phyloP scores from a whole-genome alignment of 2,797 vertebrate genomes.

The Enteromius trimaculatus region DNA sequence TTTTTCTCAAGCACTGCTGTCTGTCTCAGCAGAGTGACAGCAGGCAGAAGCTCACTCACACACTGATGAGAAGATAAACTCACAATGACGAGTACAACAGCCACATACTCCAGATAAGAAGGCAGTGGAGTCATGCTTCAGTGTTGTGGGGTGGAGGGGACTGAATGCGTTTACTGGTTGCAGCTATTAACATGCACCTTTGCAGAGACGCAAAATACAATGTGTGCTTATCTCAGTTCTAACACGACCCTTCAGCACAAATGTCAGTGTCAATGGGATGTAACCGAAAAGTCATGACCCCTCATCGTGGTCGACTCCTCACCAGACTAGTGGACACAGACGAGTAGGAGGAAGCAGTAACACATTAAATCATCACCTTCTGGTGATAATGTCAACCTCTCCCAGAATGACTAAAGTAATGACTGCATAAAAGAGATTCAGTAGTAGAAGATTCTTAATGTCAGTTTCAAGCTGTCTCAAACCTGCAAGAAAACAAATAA shows the following conservation, averaged over 20 bases:
- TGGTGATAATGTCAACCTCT: slow-evolving; percentile 22
- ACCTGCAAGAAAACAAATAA: not conserved
- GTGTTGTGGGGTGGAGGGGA: not conserved
- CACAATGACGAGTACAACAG: slow-evolving; percentile 25
- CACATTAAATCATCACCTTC: slow-evolving; percentile 13
- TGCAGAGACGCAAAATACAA: not conserved
- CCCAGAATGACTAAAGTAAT: slow-evolving; percentile 15
- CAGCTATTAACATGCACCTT: slow-evolving; percentile 22
- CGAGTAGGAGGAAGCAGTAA: slow-evolving; percentile 21
- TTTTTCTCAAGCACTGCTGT: slow-evolving; percentile 45
- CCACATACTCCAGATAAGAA: slow-evolving; percentile 35
- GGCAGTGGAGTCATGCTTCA: slow-evolving; percentile 21
- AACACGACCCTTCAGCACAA: slow-evolving; percentile 15
- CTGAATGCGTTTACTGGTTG: not conserved
- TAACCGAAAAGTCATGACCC: slow-evolving; percentile 29
- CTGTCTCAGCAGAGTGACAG: slow-evolving; percentile 14
- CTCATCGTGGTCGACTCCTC: not conserved
- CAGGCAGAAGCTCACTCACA: slow-evolving; percentile 47
- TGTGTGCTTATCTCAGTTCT: slow-evolving; percentile 25
- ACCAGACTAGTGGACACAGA: slow-evolving; percentile 14
- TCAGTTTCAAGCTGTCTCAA: not conserved
- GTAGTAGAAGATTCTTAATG: not conserved
- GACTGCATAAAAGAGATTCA: not conserved
- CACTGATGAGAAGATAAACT: slow-evolving; percentile 58
- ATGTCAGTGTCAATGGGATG: not conserved